These are phyloP conservation scores for Galbula dea DNA, from an alignment of 2,113 vertebrate genomes.

Conservation along the genomic window DNA sequence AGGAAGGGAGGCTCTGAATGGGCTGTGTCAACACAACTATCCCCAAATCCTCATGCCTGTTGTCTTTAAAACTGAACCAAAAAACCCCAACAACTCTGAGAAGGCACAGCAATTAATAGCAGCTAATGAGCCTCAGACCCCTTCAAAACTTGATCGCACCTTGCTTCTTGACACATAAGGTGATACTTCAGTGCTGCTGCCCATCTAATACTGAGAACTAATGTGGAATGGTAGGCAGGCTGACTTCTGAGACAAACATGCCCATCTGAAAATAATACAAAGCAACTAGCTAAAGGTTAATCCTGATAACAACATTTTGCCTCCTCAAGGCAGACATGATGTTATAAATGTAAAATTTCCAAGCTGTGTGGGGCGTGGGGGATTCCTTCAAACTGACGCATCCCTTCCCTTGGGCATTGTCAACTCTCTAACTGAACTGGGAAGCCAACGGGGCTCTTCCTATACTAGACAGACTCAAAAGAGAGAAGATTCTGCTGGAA, in stretches of 20 bases:
- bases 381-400: constrained; percentile 60
- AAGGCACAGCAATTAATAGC: neutral
- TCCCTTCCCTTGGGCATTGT: constrained; percentile 45
- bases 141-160: neutral
- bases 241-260: neutral
- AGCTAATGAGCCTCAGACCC: neutral
- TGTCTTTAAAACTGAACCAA: neutral
- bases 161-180: neutral
- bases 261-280: neutral
- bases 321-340: constrained; percentile 53
- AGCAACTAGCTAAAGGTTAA: constrained; percentile 25
- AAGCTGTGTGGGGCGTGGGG: constrained; percentile 55
- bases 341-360: constrained; percentile 55
- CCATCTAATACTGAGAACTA: neutral
- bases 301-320: constrained; percentile 40
- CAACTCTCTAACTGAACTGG: constrained; percentile 32
- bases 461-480: constrained; percentile 8
- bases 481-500: constrained; percentile 53
- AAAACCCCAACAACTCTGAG: neutral
- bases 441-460: constrained; percentile 32
- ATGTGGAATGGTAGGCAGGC: neutral
- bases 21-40: neutral
- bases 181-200: neutral
- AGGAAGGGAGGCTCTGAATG: neutral
- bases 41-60: neutral